Conservation (phyloP, 53 echinoderm and acorn worm species). For the Patiria pectinifera region DNA sequence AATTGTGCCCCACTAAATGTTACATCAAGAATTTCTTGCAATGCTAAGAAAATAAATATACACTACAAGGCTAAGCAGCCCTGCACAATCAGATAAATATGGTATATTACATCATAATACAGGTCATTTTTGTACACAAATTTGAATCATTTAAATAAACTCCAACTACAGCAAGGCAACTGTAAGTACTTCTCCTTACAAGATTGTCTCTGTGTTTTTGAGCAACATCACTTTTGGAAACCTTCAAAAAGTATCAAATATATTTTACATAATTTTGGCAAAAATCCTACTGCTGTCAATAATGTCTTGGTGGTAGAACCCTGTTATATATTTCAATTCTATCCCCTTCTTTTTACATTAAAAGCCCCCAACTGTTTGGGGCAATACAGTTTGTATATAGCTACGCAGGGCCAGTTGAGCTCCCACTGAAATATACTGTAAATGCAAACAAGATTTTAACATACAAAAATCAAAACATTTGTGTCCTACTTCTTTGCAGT, state of each 20-base stretch:
- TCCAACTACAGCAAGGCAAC: background rate
- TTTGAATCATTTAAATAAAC: background rate
- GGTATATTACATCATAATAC: background rate
- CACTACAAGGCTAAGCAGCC: background rate
- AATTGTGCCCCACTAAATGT: background rate
- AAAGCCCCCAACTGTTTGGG: too few relatives aligned
- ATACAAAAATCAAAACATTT: too few relatives aligned
- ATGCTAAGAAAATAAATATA: slow-evolving; percentile 33
- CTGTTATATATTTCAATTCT: background rate
- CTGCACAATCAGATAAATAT: slow-evolving; percentile 34
- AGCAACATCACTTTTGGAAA: background rate
- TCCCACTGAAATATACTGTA: too few relatives aligned
- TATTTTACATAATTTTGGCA: background rate
- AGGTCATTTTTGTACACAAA: slow-evolving; percentile 27
- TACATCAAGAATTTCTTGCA: background rate
- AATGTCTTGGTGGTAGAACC: background rate
- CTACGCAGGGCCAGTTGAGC: too few relatives aligned
- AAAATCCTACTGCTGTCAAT: background rate
- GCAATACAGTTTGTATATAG: too few relatives aligned
- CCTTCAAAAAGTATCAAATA: background rate
- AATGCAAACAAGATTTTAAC: too few relatives aligned
- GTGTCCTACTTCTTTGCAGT: too few relatives aligned
- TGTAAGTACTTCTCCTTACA: background rate
- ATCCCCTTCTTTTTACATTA: too few relatives aligned
- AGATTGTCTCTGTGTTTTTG: background rate